These are phyloP conservation scores for Euphonia xanthogaster DNA, from an alignment of 2,797 vertebrate species.

Conservation along the genomic window DNA sequence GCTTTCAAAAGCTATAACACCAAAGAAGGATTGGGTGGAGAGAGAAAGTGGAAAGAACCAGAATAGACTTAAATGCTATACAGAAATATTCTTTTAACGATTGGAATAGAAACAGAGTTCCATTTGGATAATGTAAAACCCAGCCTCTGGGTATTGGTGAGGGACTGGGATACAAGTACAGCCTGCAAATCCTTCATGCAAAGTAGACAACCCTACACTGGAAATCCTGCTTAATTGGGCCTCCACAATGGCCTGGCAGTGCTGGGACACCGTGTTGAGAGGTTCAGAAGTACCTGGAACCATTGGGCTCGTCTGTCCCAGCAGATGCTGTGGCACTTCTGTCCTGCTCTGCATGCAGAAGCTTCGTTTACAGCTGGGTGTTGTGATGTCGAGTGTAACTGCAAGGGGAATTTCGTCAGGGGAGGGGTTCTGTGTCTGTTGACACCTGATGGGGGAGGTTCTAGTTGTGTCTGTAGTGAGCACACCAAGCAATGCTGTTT, in stretches of 20 bases:
- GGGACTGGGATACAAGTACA: accelerated
- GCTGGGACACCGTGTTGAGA: accelerated
- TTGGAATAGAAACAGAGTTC: not conserved
- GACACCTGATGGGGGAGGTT: not conserved
- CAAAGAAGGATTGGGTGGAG: not conserved
- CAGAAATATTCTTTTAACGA: not conserved
- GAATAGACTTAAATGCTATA: not conserved
- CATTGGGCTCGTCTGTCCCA: accelerated
- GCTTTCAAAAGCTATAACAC: not conserved
- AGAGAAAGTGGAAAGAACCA: not conserved
- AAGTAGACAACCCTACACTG: accelerated
- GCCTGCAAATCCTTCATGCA: not conserved
- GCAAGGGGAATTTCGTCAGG: not conserved
- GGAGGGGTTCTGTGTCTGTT: not conserved
- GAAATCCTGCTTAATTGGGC: not conserved
- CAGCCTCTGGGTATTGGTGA: accelerated
- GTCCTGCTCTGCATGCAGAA: not conserved
- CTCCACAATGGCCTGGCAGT: not conserved
- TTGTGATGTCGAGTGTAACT: not conserved
- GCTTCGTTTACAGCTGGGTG: accelerated
- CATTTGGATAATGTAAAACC: not conserved
- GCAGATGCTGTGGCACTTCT: not conserved
- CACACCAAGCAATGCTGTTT: not conserved
- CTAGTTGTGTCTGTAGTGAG: not conserved
- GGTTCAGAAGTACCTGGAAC: not conserved